Evolutionary conservation across 2,113 vertebrate genomes (phyloP).

Genomic region (Zosterops hypoxanthus): DNA sequence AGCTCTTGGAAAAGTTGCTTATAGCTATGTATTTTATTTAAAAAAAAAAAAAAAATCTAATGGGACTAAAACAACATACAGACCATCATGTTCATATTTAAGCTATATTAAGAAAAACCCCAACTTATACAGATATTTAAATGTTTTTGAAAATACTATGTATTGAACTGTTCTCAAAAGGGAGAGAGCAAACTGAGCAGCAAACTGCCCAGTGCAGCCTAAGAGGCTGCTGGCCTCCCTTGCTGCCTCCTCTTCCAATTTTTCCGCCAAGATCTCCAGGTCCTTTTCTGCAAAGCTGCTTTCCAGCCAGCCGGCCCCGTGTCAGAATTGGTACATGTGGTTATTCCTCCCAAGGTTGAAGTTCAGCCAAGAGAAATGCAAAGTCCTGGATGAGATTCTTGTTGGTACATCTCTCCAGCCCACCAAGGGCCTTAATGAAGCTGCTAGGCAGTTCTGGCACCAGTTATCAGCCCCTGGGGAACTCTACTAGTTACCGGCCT

Average conservation of each 20-base stretch:
- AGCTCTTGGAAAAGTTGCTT: conserved; percentile 10
- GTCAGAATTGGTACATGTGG: not conserved
- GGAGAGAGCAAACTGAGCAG: not conserved
- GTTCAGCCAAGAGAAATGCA: not conserved
- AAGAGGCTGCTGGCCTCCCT: not conserved
- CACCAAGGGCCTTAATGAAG: not conserved
- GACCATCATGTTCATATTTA: not conserved
- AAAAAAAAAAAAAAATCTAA: not conserved
- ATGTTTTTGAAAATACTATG: not conserved
- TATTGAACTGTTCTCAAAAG: not conserved
- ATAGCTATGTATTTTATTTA: not conserved
- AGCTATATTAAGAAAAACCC: not conserved
- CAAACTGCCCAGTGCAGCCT: not conserved
- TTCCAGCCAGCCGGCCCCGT: not conserved
- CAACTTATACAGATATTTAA: not conserved
- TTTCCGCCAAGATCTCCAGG: not conserved
- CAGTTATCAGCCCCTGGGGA: not conserved
- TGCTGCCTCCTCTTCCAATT: not conserved
- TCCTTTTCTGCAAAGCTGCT: not conserved
- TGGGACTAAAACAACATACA: not conserved
- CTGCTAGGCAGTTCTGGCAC: not conserved
- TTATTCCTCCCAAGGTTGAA: not conserved
- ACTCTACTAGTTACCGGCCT: not conserved
- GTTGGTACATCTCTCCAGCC: not conserved
- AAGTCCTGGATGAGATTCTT: not conserved